Percentiles rank a stretch among this genome's conserved stretches.
Conservation (phyloP, 2,888 invertebrate genomes). For the Polyommatus iphigenia region DNA sequence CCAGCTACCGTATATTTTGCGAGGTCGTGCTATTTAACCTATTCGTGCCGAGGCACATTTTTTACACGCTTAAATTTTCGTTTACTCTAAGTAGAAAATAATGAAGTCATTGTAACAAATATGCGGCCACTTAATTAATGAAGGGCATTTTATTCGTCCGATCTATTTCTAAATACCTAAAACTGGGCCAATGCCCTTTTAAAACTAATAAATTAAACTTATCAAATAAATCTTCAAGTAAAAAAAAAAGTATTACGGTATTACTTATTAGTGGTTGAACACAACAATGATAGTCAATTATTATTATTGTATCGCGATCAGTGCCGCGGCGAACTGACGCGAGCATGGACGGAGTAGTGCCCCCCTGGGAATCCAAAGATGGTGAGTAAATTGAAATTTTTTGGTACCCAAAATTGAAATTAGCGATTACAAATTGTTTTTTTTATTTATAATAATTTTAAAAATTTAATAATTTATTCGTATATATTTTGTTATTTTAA, state of each 20-base stretch:
- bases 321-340: neutral
- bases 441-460: neutral
- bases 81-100: no score
- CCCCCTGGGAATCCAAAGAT: slow-evolving; percentile 13
- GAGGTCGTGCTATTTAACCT: no score
- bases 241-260: neutral
- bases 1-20: no score
- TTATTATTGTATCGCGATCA: neutral
- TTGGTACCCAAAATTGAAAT: neutral
- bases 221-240: neutral
- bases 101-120: no score
- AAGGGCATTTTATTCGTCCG: no score
- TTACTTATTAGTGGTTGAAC: neutral
- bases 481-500: no score
- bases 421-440: neutral
- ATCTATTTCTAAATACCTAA: neutral
- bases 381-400: neutral
- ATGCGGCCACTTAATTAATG: no score
- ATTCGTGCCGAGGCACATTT: no score
- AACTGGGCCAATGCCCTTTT: no score
- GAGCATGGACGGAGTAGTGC: neutral
- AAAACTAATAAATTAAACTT: neutral
- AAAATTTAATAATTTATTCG: neutral
- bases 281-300: neutral
- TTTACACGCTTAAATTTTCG: no score